Conservation (phyloP, 2,113 vertebrate genomes). For the Puffinus mauretanicus region DNA sequence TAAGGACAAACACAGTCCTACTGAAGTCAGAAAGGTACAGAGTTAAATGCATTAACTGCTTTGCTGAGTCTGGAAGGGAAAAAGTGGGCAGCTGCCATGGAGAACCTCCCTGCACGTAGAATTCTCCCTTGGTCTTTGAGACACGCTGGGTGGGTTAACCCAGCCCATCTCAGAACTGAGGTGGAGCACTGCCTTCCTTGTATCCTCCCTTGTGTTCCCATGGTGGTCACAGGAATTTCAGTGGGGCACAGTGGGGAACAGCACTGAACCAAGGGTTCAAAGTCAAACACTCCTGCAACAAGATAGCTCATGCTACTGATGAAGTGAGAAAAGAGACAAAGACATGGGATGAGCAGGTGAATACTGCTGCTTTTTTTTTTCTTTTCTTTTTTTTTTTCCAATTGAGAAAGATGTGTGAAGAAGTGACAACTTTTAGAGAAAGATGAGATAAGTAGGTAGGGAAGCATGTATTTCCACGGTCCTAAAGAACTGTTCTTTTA, state of each 20-base stretch:
- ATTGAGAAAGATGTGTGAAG: neutral
- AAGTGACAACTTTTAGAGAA: neutral
- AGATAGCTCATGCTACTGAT: neutral
- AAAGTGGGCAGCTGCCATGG: neutral
- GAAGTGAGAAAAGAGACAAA: neutral
- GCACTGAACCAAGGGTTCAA: fast-evolving
- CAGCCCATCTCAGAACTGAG: neutral
- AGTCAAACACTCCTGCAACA: neutral
- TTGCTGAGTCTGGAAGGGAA: neutral
- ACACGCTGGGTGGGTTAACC: neutral
- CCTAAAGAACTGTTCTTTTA: neutral
- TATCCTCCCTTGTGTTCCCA: neutral
- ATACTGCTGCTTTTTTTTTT: neutral
- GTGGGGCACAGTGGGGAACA: neutral
- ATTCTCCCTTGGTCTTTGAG: neutral
- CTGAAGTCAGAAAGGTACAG: neutral
- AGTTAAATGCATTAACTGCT: neutral
- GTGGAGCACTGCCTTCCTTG: neutral
- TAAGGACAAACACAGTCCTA: neutral
- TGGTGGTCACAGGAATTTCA: neutral
- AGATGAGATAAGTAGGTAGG: neutral
- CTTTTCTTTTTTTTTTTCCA: neutral
- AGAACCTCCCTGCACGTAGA: fast-evolving
- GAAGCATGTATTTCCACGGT: neutral
- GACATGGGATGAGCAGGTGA: neutral